phyloP scores from a whole-genome alignment of 37 sponge, comb jelly and placozoan species.

The Mnemiopsis leidyi region DNA sequence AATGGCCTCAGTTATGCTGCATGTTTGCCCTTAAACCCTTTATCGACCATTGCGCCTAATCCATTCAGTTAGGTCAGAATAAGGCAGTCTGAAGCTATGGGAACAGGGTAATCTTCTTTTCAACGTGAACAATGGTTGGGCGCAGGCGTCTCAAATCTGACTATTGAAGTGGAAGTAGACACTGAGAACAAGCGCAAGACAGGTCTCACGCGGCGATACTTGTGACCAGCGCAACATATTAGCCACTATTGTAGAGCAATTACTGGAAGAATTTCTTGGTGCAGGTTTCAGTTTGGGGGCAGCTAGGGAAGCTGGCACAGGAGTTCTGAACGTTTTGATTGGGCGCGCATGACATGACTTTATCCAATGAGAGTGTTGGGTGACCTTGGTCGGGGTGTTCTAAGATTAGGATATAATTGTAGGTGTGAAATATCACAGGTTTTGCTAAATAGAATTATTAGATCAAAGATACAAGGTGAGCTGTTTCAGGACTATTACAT shows the following conservation, averaged over 20 bases:
- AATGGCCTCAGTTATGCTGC: no score
- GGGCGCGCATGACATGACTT: background rate
- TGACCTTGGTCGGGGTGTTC: background rate
- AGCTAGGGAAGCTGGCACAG: background rate
- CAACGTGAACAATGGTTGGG: background rate
- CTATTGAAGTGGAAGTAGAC: background rate
- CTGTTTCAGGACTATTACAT: conserved; percentile 43
- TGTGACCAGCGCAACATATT: background rate
- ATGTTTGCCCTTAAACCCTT: background rate
- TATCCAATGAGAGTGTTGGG: background rate
- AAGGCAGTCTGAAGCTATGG: background rate
- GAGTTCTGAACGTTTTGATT: background rate
- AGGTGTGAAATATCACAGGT: conserved; percentile 65
- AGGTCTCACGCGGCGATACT: background rate
- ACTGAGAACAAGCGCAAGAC: background rate
- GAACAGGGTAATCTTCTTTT: background rate
- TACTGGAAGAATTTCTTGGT: background rate
- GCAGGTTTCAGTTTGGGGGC: background rate
- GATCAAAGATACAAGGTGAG: conserved; percentile 55
- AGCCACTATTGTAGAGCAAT: background rate
- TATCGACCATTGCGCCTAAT: background rate
- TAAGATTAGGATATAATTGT: conserved; percentile 42
- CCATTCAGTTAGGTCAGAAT: background rate
- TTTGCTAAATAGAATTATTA: conserved; percentile 64
- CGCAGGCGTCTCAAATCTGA: background rate